phyloP scores from a whole-genome alignment of 1,140 invertebrate species.

The Tetragonula clypearis region DNA sequence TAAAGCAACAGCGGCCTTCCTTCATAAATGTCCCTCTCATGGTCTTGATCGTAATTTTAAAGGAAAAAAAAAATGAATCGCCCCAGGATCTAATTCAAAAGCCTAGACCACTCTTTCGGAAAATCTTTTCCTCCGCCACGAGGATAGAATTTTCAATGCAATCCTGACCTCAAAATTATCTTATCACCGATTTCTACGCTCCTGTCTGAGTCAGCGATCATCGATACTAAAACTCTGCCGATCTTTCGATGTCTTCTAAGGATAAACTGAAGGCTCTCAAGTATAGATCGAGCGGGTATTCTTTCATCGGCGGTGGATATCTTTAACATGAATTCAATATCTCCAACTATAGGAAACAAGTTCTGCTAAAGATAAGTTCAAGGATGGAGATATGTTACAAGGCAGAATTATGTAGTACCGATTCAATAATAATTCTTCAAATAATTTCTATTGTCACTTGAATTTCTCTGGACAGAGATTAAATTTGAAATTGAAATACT shows the following conservation, averaged over 20 bases:
- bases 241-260: background rate
- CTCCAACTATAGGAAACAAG: background rate
- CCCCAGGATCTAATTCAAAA: background rate
- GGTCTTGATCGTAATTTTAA: conserved; percentile 1
- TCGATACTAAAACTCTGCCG: background rate
- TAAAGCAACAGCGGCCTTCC: background rate
- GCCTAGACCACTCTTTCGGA: background rate
- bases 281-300: background rate
- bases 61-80: background rate
- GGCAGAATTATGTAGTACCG: too few species aligned
- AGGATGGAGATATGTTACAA: background rate
- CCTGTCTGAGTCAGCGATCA: background rate
- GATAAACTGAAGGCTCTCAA: background rate
- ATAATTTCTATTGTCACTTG: too few species aligned
- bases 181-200: background rate
- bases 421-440: too few species aligned
- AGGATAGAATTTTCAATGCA: background rate
- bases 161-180: background rate
- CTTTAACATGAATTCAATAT: background rate
- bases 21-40: background rate
- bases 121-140: background rate
- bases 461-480: too few species aligned
- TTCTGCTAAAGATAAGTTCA: background rate
- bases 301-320: background rate
- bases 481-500: too few species aligned